Base-by-base conservation (phyloP, 2,797 vertebrate genomes). In the Synanceia verrucosa region DNA sequence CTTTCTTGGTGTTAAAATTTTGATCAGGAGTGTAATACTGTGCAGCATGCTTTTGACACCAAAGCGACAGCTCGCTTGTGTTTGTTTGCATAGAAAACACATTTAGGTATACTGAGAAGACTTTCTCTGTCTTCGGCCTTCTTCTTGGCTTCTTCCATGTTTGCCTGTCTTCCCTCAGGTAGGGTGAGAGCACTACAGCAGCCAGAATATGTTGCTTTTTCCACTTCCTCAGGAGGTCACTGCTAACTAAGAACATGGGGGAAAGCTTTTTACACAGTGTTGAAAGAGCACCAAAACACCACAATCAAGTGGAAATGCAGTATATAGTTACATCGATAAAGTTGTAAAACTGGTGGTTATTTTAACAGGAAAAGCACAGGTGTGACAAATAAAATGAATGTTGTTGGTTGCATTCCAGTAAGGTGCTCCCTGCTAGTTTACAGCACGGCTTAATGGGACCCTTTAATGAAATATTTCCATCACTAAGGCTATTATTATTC, bases 81-180 rank as follows among this genome's bases (percentile, higher is more conserved):
- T n/a, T n/a, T n/a, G n/a, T n/a, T n/a, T n/a, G n/a, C n/a, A n/a
- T n/a, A n/a, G n/a, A n/a, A n/a, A n/a, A n/a, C n/a, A n/a, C n/a
- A n/a, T n/a, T n/a, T n/a, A n/a, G n/a, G n/a, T n/a, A n/a, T n/a
- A n/a, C n/a, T n/a, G n/a, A 84, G 82, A 85, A 83, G 71, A 82
- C 66, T 1, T 62, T 46, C 78, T 83, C 65, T 84, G 81, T 86
- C 73, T 70, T 34, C 12, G 2, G 36, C 7, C 4, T n/a, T 56
- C 31, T 61, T 53, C 76, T 55, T 60, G 69, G 72, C 65, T 76
- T 61, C 28, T 23, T 70, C 73, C 23, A 1, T 89, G 81, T 86
- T 88, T 88, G 71, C 83, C 72, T 19, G 62, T 76, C 64, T 33
- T 72, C 53, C 70, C 81, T 76, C 66, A 64, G 66, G 73, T 72